Evolutionary conservation across 2,797 vertebrate species (phyloP).

Genomic region (Cyprinella venusta): DNA sequence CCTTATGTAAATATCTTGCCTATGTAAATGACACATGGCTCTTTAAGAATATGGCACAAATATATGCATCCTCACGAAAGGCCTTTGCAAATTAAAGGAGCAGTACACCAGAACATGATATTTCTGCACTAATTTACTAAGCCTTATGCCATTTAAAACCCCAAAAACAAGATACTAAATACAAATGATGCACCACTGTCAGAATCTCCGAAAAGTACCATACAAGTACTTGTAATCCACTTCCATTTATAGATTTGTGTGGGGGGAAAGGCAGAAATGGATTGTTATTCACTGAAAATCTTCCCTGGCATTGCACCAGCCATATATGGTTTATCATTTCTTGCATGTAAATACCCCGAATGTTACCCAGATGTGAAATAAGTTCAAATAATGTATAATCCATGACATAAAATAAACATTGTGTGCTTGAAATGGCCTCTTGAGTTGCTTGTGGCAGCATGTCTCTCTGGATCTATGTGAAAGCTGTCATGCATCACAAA

Average conservation of each 20-base stretch:
- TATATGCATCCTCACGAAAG: slow-evolving; percentile 27
- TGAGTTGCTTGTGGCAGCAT: not conserved
- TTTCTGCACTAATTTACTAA: not conserved
- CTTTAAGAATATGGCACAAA: slow-evolving; percentile 17
- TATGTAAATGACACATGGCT: slow-evolving; percentile 34
- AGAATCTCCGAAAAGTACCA: not conserved
- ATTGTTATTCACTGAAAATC: not conserved
- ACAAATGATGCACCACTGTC: not conserved
- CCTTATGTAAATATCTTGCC: slow-evolving; percentile 21
- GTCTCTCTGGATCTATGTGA: not conserved
- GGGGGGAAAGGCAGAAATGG: not conserved
- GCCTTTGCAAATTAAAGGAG: slow-evolving; percentile 2
- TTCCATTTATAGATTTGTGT: not conserved
- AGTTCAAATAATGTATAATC: slow-evolving; percentile 3
- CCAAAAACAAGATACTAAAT: not conserved
- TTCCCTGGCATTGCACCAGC: not conserved
- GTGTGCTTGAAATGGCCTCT: slow-evolving; percentile 2
- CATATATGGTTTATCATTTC: not conserved
- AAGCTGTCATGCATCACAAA: not conserved
- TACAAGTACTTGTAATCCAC: not conserved
- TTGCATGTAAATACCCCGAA: not conserved
- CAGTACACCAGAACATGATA: not conserved
- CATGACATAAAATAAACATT: slow-evolving; percentile 13
- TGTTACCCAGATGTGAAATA: not conserved
- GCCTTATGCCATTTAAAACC: not conserved